Base-by-base conservation (phyloP, 2,888 invertebrate genomes). In the Tipula helvola region DNA sequence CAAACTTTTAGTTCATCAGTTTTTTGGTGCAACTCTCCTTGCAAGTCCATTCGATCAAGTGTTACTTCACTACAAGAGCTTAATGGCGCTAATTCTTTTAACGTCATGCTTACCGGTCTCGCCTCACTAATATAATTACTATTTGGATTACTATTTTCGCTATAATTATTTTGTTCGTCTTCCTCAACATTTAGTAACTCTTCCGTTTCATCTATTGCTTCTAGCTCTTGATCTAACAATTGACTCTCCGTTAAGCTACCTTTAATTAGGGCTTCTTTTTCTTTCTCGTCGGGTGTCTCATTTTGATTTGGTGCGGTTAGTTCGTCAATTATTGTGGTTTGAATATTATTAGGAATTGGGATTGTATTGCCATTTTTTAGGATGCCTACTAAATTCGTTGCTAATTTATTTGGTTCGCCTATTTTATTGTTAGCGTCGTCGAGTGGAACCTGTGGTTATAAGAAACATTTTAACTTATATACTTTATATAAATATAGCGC, bases 1-100 rank as follows among this genome's bases (percentile, higher is more conserved):
- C n/a, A 84, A 36, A 85, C 16, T 18, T 13, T 36, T 12, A 36
- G 41, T 86, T 42, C n/a, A 44, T 42, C 41, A 7, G 16, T 12
- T 71, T 36, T 84, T 7, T 8, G 86, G 87, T 87, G 52, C 42
- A 87, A 36, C 85, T 87, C 87, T 86, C 86, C 87, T 7, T 87
- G 84, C 86, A 57, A 57, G 41, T 88, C 89, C 87, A 89, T 87
- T 87, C 88, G 88, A 88, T 89, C 88, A 87, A 91, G 89, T 52
- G 91, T 91, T 87, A 92, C 92, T 91, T 93, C 93, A 89, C 93
- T 93, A 89, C 93, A 93, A 88, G 93, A 92, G 89, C 92, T 92
- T 87, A 93, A 90, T 87, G 93, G 93, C 88, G 93, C 93, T 90
- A 92, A 90, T 89, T 90, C 88, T 88, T 89, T 89, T 52, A 90